These are phyloP conservation scores for Cliona cf. orientalis DNA, from an alignment of 37 sponge, comb jelly and placozoan genomes.

Conservation along the genomic window DNA sequence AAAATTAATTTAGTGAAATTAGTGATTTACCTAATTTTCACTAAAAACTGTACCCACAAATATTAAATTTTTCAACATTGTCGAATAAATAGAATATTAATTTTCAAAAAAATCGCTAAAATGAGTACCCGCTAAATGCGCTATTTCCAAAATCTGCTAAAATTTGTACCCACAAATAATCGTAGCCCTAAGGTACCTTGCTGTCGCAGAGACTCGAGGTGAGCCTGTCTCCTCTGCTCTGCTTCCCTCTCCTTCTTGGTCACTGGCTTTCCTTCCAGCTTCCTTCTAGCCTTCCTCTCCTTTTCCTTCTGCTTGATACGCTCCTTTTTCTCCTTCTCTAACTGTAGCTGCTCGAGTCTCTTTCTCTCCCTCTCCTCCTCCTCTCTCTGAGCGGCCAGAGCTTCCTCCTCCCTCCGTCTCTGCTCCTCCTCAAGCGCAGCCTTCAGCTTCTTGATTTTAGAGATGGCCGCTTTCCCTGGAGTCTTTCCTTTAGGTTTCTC, in stretches of 20 bases:
- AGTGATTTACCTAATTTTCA: no score
- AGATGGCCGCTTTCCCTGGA: slow-evolving; percentile 47
- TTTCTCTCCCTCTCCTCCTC: slow-evolving; percentile 80
- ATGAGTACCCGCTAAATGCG: no score
- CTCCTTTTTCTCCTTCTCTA: slow-evolving; percentile 84
- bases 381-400: slow-evolving; percentile 40
- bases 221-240: slow-evolving; percentile 51
- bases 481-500: slow-evolving; percentile 29
- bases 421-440: slow-evolving; percentile 66
- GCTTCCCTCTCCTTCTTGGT: slow-evolving; percentile 86
- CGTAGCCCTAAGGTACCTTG: slow-evolving; percentile 81
- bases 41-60: no score
- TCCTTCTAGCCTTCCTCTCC: slow-evolving; percentile 76
- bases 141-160: no score
- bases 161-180: no score
- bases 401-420: slow-evolving; percentile 77
- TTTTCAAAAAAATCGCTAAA: no score
- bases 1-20: no score
- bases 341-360: slow-evolving; percentile 60
- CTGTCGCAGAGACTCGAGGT: slow-evolving; percentile 62
- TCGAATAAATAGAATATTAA: no score
- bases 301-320: slow-evolving; percentile 79
- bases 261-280: slow-evolving; percentile 89
- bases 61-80: no score
- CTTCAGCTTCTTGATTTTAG: slow-evolving; percentile 67